These are phyloP conservation scores for Dichetophora obliterata DNA, from an alignment of 2,888 invertebrate genomes.

Conservation along the genomic window DNA sequence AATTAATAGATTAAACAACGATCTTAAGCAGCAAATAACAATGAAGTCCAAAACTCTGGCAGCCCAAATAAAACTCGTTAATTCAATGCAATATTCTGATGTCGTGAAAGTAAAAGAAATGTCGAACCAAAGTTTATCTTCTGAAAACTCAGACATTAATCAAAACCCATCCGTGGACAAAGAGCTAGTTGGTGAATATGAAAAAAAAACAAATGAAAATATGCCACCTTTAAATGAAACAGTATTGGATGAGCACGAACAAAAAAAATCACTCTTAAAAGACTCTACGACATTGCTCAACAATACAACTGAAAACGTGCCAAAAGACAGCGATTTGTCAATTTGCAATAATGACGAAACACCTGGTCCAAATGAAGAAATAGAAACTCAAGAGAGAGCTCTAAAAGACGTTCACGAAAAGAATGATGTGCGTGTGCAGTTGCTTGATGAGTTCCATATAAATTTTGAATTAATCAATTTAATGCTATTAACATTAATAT, in stretches of 20 bases:
- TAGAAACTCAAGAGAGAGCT: neutral
- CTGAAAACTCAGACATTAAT: neutral
- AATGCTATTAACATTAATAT: neutral
- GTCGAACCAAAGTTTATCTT: neutral
- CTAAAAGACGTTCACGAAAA: constrained; percentile 3
- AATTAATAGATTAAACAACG: constrained; percentile 58
- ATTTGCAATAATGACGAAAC: neutral
- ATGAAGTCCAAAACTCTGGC: constrained; percentile 61
- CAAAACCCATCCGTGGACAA: neutral
- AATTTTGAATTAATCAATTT: constrained; percentile 8
- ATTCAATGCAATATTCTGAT: constrained; percentile 56
- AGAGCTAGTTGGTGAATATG: neutral
- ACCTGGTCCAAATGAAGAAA: neutral
- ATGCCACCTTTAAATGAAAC: neutral
- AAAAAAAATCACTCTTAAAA: neutral
- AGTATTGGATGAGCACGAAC: neutral
- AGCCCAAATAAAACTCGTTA: constrained; percentile 63
- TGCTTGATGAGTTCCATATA: constrained; percentile 16
- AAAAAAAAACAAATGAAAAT: neutral
- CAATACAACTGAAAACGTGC: too few relatives aligned
- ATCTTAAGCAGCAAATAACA: constrained; percentile 58
- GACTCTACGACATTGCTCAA: neutral
- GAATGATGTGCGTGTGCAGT: constrained; percentile 43
- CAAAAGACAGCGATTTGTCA: neutral
- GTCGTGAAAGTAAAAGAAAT: constrained; percentile 39